Evolutionary conservation across 2,888 invertebrate genomes (phyloP), one percentile per base, ranked within the genome.

Genomic region (Oscheius myriophilus): DNA sequence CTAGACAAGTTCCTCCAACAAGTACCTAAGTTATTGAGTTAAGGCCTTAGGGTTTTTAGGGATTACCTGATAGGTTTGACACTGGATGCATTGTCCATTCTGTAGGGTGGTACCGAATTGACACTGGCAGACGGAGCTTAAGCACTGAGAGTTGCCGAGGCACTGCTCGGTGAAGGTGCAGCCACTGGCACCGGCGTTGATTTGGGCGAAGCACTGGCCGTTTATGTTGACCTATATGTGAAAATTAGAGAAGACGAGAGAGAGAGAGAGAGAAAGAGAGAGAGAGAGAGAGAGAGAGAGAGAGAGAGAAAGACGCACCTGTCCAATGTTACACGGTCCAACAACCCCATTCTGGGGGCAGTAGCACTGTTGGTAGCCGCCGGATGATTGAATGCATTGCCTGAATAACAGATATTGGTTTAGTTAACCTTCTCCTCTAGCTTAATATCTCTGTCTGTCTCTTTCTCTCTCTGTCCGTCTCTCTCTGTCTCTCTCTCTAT

Each of bases 151-250:
- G 21, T 58, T 58, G 12, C 72, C 70, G 0, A 67, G 55, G 59
- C 83, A 83, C 46, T 82, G 82, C 45, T 74, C 61, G 14, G 70
- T 72, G 58, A 58, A 62, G 42, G 70, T 67, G 46, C 84, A 84
- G 7, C 61, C 49, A 16, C 68, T 58, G 14, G 72, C 69, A 12
- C 80, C 81, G 14, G 78, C 67, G 7, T 62, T 67, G 25, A 75
- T 72, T 0, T 71, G 64, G 45, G 72, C 75, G 52, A 77, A 75
- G 52, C 83, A 83, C 46, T 76, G 74, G 42, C 73, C 73, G 54
- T 81, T 81, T 14, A 73, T 67, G 1, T 58, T 45, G 1, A 73
- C 71, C 64, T 76, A 70, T 12, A 3, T 18, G 21, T 46, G 4
- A 33, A 33, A 33, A 33, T 6, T 33, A 33, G 33, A 33, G 33